Evolutionary conservation across 2,113 vertebrate species (phyloP), one percentile per base, ranked within the genome.

Genomic region (Melanostigma gelatinosum): DNA sequence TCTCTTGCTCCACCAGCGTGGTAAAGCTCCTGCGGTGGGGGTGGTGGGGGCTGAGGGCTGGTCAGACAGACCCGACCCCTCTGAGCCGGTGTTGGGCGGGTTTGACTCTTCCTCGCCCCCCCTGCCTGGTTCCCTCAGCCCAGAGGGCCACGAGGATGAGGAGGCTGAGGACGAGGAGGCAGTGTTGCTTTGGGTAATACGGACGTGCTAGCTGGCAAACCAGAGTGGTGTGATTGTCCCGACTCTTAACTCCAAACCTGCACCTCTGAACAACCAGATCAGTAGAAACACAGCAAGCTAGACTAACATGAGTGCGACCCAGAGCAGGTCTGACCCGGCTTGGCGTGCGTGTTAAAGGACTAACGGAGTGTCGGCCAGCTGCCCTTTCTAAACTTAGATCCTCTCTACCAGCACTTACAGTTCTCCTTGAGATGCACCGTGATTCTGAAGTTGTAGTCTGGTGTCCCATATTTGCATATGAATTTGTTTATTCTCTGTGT

Each of bases 181-280:
- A 0, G 92, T 85, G 73, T 89, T 94, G 79, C 90, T 95, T 72
- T 95, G 93, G 95, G 95, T 96, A 96, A 95, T 85, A 29, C 48
- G 29, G 76, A 55, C 18, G 77, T 67, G 79, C 61, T 60, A 36
- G 64, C 32, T 83, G 46, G 63, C 7, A 10, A 52, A 36, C 18
- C 46, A 40, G 91, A 81, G 82, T 91, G 90, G 50, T 86, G 77
- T 92, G 89, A 75, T 62, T 82, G 72, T 58, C 54, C 81, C 40
- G 80, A 67, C 18, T 68, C 24, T 68, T 91, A 87, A 79, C 87
- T 73, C 42, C 50, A 44, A 61, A 68, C 58, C 67, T 72, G 62
- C 64, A 68, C 73, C 9, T 22, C 27, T 22, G 20, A 74, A 12
- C 16, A 9, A 40, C 29, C 15, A 8, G 8, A 7, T 73, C 38